Evolutionary conservation across 2,888 invertebrate species (phyloP).

Genomic region (Lysandra coridon): DNA sequence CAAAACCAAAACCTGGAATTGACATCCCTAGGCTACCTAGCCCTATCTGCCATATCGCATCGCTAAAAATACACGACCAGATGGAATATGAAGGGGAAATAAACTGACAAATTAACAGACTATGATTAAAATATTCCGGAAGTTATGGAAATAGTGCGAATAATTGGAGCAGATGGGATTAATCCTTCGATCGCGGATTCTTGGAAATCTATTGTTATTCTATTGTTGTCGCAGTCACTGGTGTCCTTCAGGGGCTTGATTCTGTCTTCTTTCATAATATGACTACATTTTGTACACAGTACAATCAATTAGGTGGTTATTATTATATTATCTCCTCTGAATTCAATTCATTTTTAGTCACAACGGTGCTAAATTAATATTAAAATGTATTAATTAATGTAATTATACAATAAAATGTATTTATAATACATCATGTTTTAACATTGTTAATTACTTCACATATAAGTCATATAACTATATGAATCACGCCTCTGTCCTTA

Average conservation of each 20-base stretch:
- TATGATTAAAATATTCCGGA: background rate
- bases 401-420: background rate
- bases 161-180: background rate
- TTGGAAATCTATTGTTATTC: no score
- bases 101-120: background rate
- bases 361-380: no score
- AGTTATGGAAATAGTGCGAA: background rate
- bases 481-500: background rate
- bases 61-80: slow-evolving; percentile 15
- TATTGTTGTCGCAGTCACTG: no score
- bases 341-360: no score
- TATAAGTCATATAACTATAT: background rate
- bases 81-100: background rate
- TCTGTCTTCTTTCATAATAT: no score
- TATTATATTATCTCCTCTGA: no score
- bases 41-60: background rate
- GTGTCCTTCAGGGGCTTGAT: no score
- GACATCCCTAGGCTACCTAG: background rate
- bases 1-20: background rate
- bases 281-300: no score
- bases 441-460: background rate
- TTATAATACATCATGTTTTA: background rate
- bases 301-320: no score
- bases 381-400: background rate
- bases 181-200: no score